These are phyloP conservation scores for Machimus rusticus DNA, from an alignment of 2,888 invertebrate species.

Conservation along the genomic window DNA sequence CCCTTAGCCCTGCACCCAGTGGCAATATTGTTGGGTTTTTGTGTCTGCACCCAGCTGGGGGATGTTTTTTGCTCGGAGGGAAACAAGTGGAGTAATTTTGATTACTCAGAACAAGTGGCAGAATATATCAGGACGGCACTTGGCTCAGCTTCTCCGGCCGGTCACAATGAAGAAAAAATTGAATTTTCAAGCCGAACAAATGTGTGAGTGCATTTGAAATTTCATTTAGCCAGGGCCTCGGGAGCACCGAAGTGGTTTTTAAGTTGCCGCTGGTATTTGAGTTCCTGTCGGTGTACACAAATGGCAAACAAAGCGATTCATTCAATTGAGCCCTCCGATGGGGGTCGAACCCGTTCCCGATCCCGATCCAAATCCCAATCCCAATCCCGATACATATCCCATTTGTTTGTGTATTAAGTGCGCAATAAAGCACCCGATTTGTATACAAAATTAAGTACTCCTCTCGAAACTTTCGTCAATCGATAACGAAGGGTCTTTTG, in stretches of 20 bases:
- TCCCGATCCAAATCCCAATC: not conserved
- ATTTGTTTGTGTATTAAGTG: slow-evolving; percentile 41
- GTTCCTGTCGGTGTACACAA: slow-evolving; percentile 42
- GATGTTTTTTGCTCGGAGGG: slow-evolving; percentile 14
- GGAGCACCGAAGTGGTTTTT: slow-evolving; percentile 44
- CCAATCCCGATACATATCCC: slow-evolving; percentile 14
- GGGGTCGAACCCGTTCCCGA: slow-evolving; percentile 9
- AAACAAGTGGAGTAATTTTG: slow-evolving; percentile 48
- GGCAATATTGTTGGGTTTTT: not conserved
- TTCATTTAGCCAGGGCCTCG: slow-evolving; percentile 43
- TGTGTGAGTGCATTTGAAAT: slow-evolving; percentile 47
- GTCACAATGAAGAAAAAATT: slow-evolving; percentile 40
- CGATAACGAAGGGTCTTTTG: slow-evolving; percentile 36
- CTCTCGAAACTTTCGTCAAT: slow-evolving; percentile 43
- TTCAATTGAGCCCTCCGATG: slow-evolving; percentile 37
- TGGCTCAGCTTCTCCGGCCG: slow-evolving; percentile 1
- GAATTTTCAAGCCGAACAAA: slow-evolving; percentile 47
- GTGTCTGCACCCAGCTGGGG: not conserved
- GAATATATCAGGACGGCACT: slow-evolving; percentile 42
- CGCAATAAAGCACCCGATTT: slow-evolving; percentile 46
- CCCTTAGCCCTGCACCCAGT: not conserved
- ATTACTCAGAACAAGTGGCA: slow-evolving; percentile 47
- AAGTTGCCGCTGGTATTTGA: slow-evolving; percentile 29
- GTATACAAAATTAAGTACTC: slow-evolving; percentile 47
- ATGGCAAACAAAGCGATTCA: slow-evolving; percentile 47